These are phyloP conservation scores for Leiothrix lutea DNA, from an alignment of 2,113 vertebrate species.

Conservation along the genomic window DNA sequence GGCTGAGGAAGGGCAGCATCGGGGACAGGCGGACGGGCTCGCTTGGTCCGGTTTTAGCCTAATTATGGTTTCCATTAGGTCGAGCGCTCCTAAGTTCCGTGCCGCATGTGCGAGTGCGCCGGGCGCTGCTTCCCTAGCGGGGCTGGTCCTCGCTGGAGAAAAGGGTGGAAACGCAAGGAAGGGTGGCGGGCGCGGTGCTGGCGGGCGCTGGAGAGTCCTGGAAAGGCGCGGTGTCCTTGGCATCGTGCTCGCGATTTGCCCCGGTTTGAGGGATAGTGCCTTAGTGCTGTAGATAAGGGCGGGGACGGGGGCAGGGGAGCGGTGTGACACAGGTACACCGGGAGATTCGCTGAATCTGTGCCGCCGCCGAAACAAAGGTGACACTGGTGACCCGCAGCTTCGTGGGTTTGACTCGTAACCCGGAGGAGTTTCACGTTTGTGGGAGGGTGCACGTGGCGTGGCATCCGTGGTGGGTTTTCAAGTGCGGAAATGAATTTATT, in stretches of 20 bases:
- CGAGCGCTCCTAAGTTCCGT: background rate
- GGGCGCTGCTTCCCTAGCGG: background rate
- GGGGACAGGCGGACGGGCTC: background rate
- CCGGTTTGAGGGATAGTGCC: background rate
- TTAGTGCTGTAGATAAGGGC: background rate
- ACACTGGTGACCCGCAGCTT: background rate
- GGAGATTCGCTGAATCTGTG: background rate
- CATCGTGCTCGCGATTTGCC: background rate
- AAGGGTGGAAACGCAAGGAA: background rate
- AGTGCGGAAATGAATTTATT: background rate
- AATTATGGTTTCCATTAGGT: background rate
- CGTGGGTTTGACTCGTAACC: background rate
- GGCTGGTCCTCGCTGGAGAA: background rate
- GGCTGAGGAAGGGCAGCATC: background rate
- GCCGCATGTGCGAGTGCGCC: background rate
- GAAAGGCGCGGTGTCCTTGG: background rate
- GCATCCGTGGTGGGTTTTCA: background rate
- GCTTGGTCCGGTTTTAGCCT: background rate
- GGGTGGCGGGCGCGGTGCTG: background rate
- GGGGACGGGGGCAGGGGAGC: background rate
- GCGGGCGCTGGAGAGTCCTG: background rate
- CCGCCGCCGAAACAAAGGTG: background rate
- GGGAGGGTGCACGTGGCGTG: background rate
- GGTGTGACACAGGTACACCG: background rate
- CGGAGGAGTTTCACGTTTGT: background rate